Percentiles rank a stretch among this genome's conserved stretches.
phyloP scores from a whole-genome alignment of 2,113 vertebrate species.

The Lichenostomus cassidix region DNA sequence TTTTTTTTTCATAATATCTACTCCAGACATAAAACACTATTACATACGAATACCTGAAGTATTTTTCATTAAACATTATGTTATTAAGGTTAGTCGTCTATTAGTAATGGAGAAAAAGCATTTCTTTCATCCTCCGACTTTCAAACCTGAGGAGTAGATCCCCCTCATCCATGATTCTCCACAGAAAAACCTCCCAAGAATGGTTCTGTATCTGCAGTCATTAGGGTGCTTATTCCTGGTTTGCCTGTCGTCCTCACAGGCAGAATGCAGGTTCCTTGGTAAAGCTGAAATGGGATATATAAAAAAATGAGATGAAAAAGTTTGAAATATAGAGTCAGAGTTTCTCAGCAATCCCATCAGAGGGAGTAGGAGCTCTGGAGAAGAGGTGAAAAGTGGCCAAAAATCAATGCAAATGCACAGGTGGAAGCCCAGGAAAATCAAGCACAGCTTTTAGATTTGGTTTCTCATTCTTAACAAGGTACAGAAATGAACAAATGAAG shows the following conservation, averaged over 20 bases:
- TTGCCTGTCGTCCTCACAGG: neutral
- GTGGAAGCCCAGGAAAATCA: neutral
- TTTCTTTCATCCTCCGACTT: neutral
- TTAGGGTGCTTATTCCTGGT: neutral
- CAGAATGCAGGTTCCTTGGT: neutral
- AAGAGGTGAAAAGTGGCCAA: neutral
- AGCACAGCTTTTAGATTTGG: neutral
- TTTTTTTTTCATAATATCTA: neutral
- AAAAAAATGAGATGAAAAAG: neutral
- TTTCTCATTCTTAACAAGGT: neutral
- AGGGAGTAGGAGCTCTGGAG: neutral
- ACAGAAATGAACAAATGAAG: neutral
- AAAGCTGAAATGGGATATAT: neutral
- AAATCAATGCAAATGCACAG: neutral
- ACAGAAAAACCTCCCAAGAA: neutral
- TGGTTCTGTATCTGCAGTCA: fast-evolving
- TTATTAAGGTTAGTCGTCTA: neutral
- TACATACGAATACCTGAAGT: neutral
- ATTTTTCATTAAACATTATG: slow-evolving; percentile 20
- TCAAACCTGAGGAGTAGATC: neutral
- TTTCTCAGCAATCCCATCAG: neutral
- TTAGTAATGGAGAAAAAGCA: neutral
- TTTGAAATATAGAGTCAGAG: neutral
- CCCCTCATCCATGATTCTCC: neutral
- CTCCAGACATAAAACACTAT: neutral